phyloP scores from a whole-genome alignment of 2,113 vertebrate species.

The Platanista minor region DNA sequence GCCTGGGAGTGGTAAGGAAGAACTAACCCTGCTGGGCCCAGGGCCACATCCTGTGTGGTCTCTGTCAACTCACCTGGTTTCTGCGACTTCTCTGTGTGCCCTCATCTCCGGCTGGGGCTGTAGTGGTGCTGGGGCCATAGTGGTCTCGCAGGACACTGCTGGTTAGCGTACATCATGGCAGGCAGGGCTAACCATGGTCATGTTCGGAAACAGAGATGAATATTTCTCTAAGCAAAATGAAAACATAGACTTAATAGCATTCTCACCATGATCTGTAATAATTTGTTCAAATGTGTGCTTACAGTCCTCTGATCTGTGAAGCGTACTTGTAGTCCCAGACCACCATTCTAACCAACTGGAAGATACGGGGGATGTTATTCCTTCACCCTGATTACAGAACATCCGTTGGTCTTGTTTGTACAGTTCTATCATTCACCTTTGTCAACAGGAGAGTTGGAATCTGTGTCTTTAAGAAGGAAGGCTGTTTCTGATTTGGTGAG shows the following conservation, averaged over 20 bases:
- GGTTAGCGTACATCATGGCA: neutral
- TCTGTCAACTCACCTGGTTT: neutral
- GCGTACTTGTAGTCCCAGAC: accelerated
- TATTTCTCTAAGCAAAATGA: neutral
- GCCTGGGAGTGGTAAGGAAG: neutral
- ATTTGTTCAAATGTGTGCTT: neutral
- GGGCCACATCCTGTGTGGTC: neutral
- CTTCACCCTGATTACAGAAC: neutral
- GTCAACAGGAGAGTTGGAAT: neutral
- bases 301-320: neutral
- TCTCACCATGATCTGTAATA: neutral
- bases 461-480: neutral
- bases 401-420: neutral
- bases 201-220: neutral
- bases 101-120: neutral
- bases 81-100: neutral
- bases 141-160: neutral
- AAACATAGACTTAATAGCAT: neutral
- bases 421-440: neutral
- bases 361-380: neutral
- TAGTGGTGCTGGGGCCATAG: neutral
- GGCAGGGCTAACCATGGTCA: neutral
- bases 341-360: neutral
- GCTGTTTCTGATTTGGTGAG: neutral
- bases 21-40: neutral